Percentiles rank a stretch among this genome's conserved stretches.
phyloP scores from a whole-genome alignment of 2,888 invertebrate species.

The Amiota minor region DNA sequence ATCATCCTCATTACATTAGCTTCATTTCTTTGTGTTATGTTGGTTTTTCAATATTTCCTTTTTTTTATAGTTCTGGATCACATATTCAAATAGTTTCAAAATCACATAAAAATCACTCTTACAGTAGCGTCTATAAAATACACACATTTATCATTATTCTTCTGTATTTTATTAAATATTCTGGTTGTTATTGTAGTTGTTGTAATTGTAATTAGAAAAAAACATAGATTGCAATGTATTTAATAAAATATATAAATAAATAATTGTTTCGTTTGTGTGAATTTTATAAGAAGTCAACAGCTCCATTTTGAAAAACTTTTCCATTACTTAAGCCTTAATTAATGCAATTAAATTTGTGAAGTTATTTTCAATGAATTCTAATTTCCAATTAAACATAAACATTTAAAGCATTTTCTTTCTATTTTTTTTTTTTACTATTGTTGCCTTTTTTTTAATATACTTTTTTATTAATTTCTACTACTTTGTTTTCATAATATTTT shows the following conservation, averaged over 20 bases:
- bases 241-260: no score
- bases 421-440: constrained; percentile 34
- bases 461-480: not conserved
- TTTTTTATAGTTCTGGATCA: constrained; percentile 61
- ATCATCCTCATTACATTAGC: constrained; percentile 18
- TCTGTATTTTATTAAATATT: not conserved
- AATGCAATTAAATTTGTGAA: constrained; percentile 45
- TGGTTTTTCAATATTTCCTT: constrained; percentile 30
- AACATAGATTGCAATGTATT: not conserved
- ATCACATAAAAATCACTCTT: constrained; percentile 68
- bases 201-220: not conserved
- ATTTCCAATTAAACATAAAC: constrained; percentile 40
- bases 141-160: constrained; percentile 46
- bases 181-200: constrained; percentile 12
- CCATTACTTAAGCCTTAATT: constrained; percentile 28
- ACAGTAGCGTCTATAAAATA: constrained; percentile 68
- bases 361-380: constrained; percentile 29
- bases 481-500: not conserved
- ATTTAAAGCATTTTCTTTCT: constrained; percentile 57
- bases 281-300: constrained; percentile 56
- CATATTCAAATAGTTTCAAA: constrained; percentile 68
- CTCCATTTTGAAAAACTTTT: constrained; percentile 57
- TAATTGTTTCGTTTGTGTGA: not conserved
- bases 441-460: not conserved
- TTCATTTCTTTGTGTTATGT: constrained; percentile 38